Evolutionary conservation across 2,797 vertebrate species (phyloP).

Genomic region (Amblyraja radiata): DNA sequence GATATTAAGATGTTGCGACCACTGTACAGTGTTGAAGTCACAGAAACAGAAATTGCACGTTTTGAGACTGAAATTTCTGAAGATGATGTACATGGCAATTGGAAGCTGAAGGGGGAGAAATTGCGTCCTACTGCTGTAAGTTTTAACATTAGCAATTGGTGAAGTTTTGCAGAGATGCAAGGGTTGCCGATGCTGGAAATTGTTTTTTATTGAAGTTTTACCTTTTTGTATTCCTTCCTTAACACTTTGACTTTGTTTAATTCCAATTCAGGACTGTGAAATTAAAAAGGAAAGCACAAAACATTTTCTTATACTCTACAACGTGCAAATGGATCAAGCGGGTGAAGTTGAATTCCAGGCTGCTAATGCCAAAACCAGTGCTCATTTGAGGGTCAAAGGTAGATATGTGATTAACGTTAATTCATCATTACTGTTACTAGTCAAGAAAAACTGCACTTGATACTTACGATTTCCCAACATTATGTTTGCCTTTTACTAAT

Average conservation of each 20-base stretch:
- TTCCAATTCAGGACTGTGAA: constrained; percentile 75
- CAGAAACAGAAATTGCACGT: constrained; percentile 80
- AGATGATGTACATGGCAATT: constrained; percentile 79
- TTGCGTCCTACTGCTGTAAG: constrained; percentile 82
- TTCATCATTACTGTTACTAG: background rate
- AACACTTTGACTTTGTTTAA: background rate
- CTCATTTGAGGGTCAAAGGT: constrained; percentile 96
- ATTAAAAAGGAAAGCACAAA: constrained; percentile 84
- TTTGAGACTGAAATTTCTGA: constrained; percentile 95
- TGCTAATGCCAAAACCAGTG: constrained; percentile 85
- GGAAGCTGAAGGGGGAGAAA: constrained; percentile 88
- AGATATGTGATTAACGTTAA: background rate
- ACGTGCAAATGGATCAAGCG: constrained; percentile 79
- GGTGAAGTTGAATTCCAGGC: constrained; percentile 85
- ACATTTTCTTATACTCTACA: constrained; percentile 78
- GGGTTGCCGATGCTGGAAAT: constrained; percentile 42
- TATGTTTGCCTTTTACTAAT: background rate
- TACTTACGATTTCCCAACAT: background rate
- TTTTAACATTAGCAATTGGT: constrained; percentile 38
- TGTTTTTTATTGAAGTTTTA: constrained; percentile 23
- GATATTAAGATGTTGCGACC: constrained; percentile 85
- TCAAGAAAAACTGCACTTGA: background rate
- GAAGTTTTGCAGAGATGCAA: constrained; percentile 42
- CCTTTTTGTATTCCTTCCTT: background rate
- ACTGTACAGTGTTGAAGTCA: constrained; percentile 87